Evolutionary conservation across 2,797 vertebrate species (phyloP).

Genomic region (Bryconaethiops microstoma): DNA sequence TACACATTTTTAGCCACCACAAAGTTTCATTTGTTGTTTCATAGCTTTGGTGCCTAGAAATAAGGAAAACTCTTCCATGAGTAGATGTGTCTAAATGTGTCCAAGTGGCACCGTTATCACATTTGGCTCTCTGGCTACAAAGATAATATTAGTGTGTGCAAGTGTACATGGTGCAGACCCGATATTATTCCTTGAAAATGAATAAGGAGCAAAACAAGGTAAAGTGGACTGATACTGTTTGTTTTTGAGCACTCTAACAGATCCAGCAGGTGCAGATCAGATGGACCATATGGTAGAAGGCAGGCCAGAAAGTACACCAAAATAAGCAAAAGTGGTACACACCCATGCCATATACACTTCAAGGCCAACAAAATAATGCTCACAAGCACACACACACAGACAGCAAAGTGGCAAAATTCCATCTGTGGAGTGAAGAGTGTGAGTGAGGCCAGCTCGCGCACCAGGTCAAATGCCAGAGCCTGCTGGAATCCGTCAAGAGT

Average conservation of each 20-base stretch:
- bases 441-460: slow-evolving; percentile 30
- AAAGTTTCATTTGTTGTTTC: too few species aligned
- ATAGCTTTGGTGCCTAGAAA: too few species aligned
- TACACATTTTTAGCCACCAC: too few species aligned
- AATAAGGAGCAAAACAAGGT: not conserved
- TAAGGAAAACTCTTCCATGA: too few species aligned
- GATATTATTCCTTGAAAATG: not conserved
- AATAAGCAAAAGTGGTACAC: slow-evolving; percentile 11
- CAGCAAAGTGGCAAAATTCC: slow-evolving; percentile 6
- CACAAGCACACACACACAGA: not conserved
- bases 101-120: not conserved
- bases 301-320: not conserved
- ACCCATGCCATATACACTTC: not conserved
- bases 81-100: not conserved
- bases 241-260: not conserved
- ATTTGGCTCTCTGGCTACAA: not conserved
- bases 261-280: slow-evolving; percentile 15
- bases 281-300: not conserved
- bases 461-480: slow-evolving; percentile 21
- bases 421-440: not conserved
- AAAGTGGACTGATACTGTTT: not conserved
- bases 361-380: not conserved
- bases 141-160: not conserved
- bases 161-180: not conserved
- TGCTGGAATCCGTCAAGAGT: slow-evolving; percentile 25